Conservation (phyloP, 1,140 invertebrate species). For the Pantala flavescens region DNA sequence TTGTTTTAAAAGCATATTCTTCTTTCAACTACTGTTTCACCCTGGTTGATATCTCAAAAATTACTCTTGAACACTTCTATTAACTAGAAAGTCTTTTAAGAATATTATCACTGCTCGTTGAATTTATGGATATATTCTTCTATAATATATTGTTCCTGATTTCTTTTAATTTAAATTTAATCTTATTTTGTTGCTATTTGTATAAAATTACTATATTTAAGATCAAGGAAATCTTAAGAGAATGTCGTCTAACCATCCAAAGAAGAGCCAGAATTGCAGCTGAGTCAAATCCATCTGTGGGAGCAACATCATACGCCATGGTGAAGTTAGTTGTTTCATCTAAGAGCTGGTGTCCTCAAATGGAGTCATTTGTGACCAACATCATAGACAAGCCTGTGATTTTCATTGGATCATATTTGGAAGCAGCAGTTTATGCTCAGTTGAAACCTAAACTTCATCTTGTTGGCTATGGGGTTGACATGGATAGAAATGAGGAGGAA, state of each 20-base stretch:
- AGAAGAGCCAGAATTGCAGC: conserved; percentile 23
- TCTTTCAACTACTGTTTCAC: no score
- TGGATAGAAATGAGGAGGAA: no score
- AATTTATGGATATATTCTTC: no score
- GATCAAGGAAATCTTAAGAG: conserved; percentile 27
- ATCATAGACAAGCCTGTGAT: conserved; percentile 30
- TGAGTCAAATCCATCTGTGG: neutral
- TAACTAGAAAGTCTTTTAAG: no score
- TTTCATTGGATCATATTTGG: conserved; percentile 35
- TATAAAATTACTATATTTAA: conserved; percentile 18
- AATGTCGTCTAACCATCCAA: conserved; percentile 27
- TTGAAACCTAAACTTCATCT: conserved; percentile 18
- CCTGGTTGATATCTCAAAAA: no score
- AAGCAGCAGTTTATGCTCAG: conserved; percentile 29
- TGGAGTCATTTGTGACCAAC: conserved; percentile 27
- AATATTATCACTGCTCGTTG: no score
- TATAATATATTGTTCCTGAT: no score
- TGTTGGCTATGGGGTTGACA: neutral
- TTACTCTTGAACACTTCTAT: no score
- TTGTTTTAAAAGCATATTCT: no score
- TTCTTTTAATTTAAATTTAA: no score
- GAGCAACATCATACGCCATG: neutral
- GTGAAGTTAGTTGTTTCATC: neutral
- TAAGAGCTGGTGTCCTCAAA: neutral
- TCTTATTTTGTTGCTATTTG: no score